Evolutionary conservation across 2,888 invertebrate genomes (phyloP).

Genomic region (Hoplodrina ambigua): DNA sequence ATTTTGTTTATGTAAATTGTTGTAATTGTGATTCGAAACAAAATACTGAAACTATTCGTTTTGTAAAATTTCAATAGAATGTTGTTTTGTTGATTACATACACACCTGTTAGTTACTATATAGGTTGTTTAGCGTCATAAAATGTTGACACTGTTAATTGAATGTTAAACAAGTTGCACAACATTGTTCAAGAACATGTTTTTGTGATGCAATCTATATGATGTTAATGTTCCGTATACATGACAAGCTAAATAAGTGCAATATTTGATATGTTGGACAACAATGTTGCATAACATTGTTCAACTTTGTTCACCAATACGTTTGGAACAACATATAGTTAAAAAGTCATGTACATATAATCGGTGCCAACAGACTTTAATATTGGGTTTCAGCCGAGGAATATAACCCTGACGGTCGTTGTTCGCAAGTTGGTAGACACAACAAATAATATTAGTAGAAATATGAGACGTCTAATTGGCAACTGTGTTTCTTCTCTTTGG

Average conservation of each 20-base stretch:
- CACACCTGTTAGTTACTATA: too few species aligned
- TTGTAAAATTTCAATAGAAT: neutral
- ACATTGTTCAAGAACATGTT: too few species aligned
- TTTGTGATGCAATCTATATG: too few species aligned
- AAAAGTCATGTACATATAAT: neutral
- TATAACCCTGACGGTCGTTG: neutral
- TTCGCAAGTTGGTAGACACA: slow-evolving; percentile 36
- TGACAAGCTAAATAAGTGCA: too few species aligned
- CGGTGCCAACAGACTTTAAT: neutral
- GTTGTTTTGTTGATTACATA: neutral
- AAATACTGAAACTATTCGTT: too few species aligned
- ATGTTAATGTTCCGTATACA: neutral
- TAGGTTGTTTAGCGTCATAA: too few species aligned
- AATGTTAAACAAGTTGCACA: too few species aligned
- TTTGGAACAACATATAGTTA: neutral
- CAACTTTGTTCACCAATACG: neutral
- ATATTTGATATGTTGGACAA: too few species aligned
- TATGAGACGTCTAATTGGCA: slow-evolving; percentile 8
- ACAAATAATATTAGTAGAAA: slow-evolving; percentile 40
- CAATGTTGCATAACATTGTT: too few species aligned
- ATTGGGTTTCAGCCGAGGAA: slow-evolving; percentile 5
- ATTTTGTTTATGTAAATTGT: too few species aligned
- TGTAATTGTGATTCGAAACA: too few species aligned
- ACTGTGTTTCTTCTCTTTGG: slow-evolving; percentile 11
- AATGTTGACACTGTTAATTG: too few species aligned